Conservation (phyloP, 2,888 invertebrate species). For the Pyrrhosoma nymphula region DNA sequence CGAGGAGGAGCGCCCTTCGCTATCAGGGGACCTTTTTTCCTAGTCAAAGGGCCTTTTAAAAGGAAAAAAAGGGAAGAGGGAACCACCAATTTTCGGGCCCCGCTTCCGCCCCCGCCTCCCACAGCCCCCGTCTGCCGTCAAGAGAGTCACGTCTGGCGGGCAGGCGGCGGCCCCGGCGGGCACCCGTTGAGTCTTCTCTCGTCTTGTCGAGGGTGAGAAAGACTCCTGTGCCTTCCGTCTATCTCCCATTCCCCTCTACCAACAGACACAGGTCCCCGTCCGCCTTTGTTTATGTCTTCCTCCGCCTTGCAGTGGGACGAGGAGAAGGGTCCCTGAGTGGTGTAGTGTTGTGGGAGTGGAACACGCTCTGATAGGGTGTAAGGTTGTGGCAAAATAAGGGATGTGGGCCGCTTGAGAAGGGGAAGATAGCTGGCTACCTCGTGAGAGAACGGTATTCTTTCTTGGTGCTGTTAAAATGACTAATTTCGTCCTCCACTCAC, state of each 20-base stretch:
- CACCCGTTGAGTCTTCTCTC: background rate
- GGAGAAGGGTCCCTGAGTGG: background rate
- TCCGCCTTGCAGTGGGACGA: background rate
- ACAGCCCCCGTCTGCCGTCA: background rate
- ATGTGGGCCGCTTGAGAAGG: background rate
- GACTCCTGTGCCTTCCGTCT: too few relatives aligned
- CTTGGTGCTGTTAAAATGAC: too few relatives aligned
- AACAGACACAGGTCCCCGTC: conserved; percentile 33
- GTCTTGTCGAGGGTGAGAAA: background rate
- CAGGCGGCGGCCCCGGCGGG: background rate
- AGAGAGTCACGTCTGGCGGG: background rate
- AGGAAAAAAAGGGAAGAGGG: background rate
- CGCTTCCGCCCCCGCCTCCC: background rate
- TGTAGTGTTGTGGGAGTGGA: background rate
- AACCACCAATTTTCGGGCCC: background rate
- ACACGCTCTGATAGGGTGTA: background rate
- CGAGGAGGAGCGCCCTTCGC: background rate
- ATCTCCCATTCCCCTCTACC: background rate
- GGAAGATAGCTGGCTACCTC: background rate
- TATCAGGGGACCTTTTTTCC: background rate
- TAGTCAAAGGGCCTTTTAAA: background rate
- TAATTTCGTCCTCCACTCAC: too few relatives aligned
- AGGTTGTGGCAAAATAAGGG: background rate
- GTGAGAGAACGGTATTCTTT: background rate
- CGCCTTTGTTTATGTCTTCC: conserved; percentile 49